Base-by-base conservation (phyloP, 2,797 vertebrate species). In the Melanotaenia maccullochi region DNA sequence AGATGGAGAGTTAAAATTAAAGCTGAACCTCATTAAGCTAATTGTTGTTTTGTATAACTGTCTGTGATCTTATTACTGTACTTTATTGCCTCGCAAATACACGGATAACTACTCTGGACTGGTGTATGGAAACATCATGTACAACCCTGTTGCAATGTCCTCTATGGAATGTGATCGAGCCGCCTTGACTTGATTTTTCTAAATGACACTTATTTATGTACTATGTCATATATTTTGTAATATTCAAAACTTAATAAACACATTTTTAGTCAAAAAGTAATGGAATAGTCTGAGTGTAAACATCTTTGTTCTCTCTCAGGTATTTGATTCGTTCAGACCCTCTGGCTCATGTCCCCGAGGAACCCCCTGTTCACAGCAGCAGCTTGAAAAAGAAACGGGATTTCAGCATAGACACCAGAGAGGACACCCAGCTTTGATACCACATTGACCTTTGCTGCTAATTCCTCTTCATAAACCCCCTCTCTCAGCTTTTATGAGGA, bases 271-370 rank as follows among this genome's bases (percentile, higher is more conserved):
- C 5, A 33, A 33, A 8, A 33, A 4, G 22, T 1, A 51, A 51
- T 9, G 7, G n/a, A 42, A 20, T 16, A 4, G 16, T 18, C 2
- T 44, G 13, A 51, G 3, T 32, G 0, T 2, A 30, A 20, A 63
- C 36, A 54, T 47, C 2, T 42, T 8, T 40, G 25, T 22, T 67
- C 42, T 64, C 9, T 55, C 22, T 44, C 73, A 89, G 97, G 88
- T 98, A 98, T 79, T 90, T 98, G 93, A 98, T 98, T 81, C 96
- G 97, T 54, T 96, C 96, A 0, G 97, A 99, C 87, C 97, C 97
- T 0, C 92, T 99, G 86, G 96, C 97, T 47, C 96, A 97, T 0
- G 94, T 98, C 55, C 94, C 96, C 4, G 95, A 96, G 38, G 94
- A 95, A 0, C 90, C 92, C 8, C 94, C 95, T n/a, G 90, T 93